These are phyloP conservation scores for Perdita meconis DNA, from an alignment of 2,888 invertebrate species.

Conservation along the genomic window DNA sequence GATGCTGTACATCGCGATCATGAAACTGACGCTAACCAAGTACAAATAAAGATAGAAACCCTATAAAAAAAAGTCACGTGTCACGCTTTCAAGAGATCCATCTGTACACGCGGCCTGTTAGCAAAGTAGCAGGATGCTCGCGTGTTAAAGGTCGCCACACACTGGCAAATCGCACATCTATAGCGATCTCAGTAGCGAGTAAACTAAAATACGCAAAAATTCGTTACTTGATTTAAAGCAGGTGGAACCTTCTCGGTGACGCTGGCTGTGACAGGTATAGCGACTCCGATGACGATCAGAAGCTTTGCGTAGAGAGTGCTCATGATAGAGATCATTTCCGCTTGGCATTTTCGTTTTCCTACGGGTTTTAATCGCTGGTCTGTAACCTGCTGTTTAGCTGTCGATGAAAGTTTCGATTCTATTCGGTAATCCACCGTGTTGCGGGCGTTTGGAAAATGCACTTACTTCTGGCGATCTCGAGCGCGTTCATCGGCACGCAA, in stretches of 20 bases:
- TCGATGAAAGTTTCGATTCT: background rate
- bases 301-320: constrained; percentile 92
- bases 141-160: too few species aligned
- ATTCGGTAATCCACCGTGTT: background rate
- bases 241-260: constrained; percentile 91
- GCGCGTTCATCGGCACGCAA: constrained; percentile 67
- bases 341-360: constrained; percentile 68
- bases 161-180: too few species aligned
- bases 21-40: constrained; percentile 90
- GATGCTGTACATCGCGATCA: constrained; percentile 89
- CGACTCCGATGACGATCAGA: constrained; percentile 89
- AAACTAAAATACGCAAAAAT: background rate
- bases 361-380: constrained; percentile 17
- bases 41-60: constrained; percentile 94
- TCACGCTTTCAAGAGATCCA: too few species aligned
- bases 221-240: constrained; percentile 89
- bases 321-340: constrained; percentile 78
- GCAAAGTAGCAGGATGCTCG: too few species aligned
- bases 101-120: too few species aligned
- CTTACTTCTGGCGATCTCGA: constrained; percentile 71
- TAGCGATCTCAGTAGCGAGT: background rate
- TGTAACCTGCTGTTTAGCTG: constrained; percentile 46
- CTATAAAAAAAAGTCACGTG: constrained; percentile 84
- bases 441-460: background rate
- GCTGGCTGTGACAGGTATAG: constrained; percentile 94